Percentiles rank a stretch among this genome's conserved stretches.
Evolutionary conservation across 2,113 vertebrate genomes (phyloP).

Genomic region (Cisticola juncidis): DNA sequence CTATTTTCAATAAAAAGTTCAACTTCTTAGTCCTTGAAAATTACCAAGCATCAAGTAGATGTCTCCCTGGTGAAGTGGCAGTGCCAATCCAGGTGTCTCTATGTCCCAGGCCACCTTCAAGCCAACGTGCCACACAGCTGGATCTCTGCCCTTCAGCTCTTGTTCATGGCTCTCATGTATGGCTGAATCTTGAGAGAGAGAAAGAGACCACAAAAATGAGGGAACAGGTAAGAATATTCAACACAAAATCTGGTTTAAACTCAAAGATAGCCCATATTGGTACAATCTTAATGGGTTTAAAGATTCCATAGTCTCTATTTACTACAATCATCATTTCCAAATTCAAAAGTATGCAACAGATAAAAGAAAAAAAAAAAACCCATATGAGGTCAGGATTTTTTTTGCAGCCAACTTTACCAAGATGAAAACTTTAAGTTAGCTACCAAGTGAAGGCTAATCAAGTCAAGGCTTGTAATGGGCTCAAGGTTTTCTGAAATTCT

Average conservation of each 20-base stretch:
- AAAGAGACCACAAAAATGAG: not conserved
- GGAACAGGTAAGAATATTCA: not conserved
- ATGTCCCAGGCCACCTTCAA: slow-evolving; percentile 98
- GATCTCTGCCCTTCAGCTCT: slow-evolving; percentile 77
- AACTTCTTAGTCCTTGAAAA: not conserved
- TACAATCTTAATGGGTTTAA: not conserved
- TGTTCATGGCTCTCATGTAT: slow-evolving; percentile 56
- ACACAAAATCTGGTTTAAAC: not conserved
- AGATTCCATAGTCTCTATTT: not conserved
- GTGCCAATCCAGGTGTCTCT: slow-evolving; percentile 89
- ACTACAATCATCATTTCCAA: not conserved
- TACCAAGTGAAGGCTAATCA: not conserved
- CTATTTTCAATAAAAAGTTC: not conserved
- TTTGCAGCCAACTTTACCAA: not conserved
- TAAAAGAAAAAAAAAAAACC: not conserved
- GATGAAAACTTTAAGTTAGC: not conserved
- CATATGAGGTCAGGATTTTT: not conserved
- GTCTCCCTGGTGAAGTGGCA: slow-evolving; percentile 93
- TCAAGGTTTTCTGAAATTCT: not conserved
- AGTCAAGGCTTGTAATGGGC: not conserved
- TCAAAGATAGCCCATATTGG: not conserved
- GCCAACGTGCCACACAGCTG: slow-evolving; percentile 86
- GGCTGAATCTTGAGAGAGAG: slow-evolving; percentile 33
- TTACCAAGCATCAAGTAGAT: slow-evolving; percentile 90
- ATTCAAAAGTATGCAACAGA: not conserved